Conservation (phyloP, 2,888 invertebrate genomes). For the Morinoia aosen region DNA sequence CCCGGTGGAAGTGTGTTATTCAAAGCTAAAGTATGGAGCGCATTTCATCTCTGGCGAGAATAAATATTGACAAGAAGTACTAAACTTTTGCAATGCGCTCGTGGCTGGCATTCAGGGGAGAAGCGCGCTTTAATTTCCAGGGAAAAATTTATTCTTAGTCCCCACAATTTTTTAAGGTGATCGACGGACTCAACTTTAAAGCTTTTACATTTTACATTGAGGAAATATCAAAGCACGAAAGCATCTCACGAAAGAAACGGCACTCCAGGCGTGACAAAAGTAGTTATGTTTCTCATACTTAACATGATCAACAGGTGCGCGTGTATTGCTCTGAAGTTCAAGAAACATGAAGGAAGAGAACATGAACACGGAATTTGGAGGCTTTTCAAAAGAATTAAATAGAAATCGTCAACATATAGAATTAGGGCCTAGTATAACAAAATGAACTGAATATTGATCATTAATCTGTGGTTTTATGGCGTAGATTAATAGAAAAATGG, state of each 20-base stretch:
- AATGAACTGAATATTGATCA: no score
- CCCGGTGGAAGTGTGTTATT: background rate
- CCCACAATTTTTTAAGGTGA: background rate
- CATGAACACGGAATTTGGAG: no score
- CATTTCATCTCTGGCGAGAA: background rate
- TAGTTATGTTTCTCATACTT: background rate
- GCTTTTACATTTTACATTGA: background rate
- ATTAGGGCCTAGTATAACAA: no score
- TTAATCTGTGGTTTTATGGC: no score
- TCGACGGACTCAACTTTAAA: background rate
- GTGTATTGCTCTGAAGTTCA: no score
- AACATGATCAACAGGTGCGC: background rate
- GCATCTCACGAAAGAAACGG: background rate
- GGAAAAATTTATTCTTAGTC: background rate
- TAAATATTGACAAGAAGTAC: background rate
- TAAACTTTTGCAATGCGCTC: background rate
- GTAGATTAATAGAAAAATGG: no score
- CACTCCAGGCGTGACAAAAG: background rate
- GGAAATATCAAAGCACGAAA: background rate
- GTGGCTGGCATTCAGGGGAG: background rate
- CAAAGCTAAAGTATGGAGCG: background rate
- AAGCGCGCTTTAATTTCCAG: background rate
- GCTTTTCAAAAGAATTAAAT: no score
- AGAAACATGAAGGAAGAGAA: no score
- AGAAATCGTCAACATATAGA: no score